Evolutionary conservation across 2,797 vertebrate species (phyloP).

Genomic region (Hippopotamyrus pictus): DNA sequence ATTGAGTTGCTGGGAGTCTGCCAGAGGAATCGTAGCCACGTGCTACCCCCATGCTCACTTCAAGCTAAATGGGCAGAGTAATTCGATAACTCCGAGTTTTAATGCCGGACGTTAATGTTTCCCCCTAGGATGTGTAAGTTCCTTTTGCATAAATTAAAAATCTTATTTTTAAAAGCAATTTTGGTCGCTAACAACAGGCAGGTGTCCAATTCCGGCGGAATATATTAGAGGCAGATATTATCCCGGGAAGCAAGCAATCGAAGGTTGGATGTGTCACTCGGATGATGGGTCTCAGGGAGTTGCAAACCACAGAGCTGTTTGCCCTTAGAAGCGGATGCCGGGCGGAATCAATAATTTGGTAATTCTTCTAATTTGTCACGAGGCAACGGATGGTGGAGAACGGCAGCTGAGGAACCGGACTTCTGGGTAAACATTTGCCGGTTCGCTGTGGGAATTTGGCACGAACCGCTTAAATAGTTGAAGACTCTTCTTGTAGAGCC

Average conservation of each 20-base stretch:
- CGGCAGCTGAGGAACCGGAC: background rate
- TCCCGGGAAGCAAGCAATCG: background rate
- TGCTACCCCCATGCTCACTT: constrained; percentile 23
- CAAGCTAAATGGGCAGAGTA: constrained; percentile 20
- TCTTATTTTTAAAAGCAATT: constrained; percentile 14
- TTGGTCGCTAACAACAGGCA: constrained; percentile 4
- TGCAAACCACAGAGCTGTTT: background rate
- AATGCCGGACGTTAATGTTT: constrained; percentile 19
- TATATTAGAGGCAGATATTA: constrained; percentile 10
- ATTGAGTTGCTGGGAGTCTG: constrained; percentile 30
- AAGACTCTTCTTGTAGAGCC: background rate
- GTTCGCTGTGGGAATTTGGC: background rate
- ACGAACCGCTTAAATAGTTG: background rate
- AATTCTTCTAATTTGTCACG: background rate
- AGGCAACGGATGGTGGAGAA: background rate
- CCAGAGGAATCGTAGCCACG: constrained; percentile 20
- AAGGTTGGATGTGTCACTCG: background rate
- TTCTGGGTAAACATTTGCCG: background rate
- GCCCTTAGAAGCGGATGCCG: background rate
- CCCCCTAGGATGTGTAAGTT: background rate
- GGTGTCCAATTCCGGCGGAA: constrained; percentile 9
- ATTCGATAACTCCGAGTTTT: constrained; percentile 26
- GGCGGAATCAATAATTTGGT: background rate
- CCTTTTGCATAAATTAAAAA: background rate
- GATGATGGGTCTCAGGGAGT: background rate